A percentile compares a stretch with the other conserved stretches of the same genome.
These are phyloP conservation scores for Chiloscyllium plagiosum DNA, from an alignment of 2,113 vertebrate genomes.

Conservation along the genomic window DNA sequence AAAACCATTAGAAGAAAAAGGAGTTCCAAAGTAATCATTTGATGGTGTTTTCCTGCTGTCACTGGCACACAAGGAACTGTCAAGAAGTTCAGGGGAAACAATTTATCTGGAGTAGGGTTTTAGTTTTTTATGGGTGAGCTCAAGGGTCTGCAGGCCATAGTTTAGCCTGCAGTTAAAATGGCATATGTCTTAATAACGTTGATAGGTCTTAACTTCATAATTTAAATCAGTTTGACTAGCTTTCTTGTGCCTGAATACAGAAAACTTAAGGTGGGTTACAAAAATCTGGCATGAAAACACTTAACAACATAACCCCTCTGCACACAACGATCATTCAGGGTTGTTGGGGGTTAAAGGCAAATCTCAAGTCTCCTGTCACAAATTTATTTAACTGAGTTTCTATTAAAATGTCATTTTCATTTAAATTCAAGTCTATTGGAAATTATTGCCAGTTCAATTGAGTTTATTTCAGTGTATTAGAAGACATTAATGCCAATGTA, in stretches of 20 bases:
- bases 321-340: neutral
- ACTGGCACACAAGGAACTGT: neutral
- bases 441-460: neutral
- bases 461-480: neutral
- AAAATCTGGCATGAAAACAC: neutral
- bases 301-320: neutral
- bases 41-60: neutral
- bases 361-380: neutral
- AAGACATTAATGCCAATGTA: neutral
- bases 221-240: neutral
- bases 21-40: neutral
- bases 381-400: neutral
- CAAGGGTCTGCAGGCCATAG: too few species aligned
- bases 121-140: neutral
- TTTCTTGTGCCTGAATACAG: neutral
- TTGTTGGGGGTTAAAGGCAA: neutral
- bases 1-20: neutral
- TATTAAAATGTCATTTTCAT: neutral
- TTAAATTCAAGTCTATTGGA: constrained; percentile 10
- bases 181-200: neutral
- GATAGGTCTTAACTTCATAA: neutral
- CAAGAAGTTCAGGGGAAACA: neutral
- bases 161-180: neutral
- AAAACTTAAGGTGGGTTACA: neutral
- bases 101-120: too few species aligned